Evolutionary conservation across 2,888 invertebrate genomes (phyloP).

Genomic region (Drosophila merina): DNA sequence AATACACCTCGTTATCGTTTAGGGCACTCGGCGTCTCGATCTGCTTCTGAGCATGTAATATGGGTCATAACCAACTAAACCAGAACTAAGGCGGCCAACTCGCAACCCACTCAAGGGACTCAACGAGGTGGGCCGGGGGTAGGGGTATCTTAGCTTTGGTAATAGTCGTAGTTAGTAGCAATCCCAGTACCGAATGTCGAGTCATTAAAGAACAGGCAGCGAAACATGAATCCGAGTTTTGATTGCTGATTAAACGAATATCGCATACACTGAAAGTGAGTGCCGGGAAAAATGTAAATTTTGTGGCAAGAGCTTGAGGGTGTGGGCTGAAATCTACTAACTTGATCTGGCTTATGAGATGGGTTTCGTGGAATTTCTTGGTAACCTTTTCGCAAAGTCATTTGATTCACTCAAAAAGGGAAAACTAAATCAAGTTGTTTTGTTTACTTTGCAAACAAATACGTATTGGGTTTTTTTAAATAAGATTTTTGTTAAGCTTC

Average conservation of each 20-base stretch:
- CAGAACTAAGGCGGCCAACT: conserved; percentile 54
- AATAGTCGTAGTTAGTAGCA: conserved; percentile 14
- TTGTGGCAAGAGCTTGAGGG: neutral
- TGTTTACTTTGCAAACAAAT: too few relatives aligned
- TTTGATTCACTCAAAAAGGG: neutral
- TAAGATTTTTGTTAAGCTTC: too few relatives aligned
- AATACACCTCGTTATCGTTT: conserved; percentile 44
- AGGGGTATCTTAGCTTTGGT: conserved; percentile 1
- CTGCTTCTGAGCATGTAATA: conserved; percentile 52
- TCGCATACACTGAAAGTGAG: conserved; percentile 6
- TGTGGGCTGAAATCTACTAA: too few relatives aligned
- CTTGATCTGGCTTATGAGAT: neutral
- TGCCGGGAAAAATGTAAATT: conserved; percentile 5
- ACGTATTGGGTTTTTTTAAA: too few relatives aligned
- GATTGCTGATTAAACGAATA: conserved; percentile 29
- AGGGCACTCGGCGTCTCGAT: conserved; percentile 35
- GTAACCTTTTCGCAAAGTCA: conserved; percentile 1
- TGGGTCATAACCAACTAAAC: conserved; percentile 69
- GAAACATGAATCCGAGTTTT: conserved; percentile 26
- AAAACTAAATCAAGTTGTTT: neutral
- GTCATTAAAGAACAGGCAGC: conserved; percentile 55
- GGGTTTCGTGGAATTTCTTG: neutral
- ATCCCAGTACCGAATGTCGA: conserved; percentile 39
- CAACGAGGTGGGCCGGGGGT: neutral
- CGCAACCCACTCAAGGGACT: conserved; percentile 6